Evolutionary conservation across 2,113 vertebrate genomes (phyloP).

Genomic region (Colinus virginianus): DNA sequence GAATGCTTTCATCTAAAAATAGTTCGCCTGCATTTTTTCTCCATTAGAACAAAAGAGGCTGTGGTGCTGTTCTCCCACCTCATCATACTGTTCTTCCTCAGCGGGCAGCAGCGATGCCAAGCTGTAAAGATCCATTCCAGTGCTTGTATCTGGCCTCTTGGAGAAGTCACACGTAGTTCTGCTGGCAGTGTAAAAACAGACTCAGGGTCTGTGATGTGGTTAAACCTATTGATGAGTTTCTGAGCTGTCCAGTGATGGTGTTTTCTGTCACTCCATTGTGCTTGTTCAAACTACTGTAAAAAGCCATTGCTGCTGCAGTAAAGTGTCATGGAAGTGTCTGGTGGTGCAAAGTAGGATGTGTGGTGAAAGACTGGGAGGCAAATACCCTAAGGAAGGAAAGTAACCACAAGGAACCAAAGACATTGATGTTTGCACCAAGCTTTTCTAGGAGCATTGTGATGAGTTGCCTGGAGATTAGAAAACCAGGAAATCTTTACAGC

Average conservation of each 20-base stretch:
- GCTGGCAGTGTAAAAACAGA: constrained; percentile 1
- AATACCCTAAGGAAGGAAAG: not conserved
- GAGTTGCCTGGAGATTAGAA: not conserved
- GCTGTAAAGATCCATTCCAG: constrained; percentile 64
- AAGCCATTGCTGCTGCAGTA: not conserved
- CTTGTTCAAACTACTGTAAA: not conserved
- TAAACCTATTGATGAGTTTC: not conserved
- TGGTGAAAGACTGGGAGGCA: not conserved
- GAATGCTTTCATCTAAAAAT: constrained; percentile 76
- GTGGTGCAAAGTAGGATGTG: not conserved
- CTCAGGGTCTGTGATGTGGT: not conserved
- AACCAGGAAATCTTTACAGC: not conserved
- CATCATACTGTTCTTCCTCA: constrained; percentile 62
- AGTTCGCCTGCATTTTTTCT: constrained; percentile 71
- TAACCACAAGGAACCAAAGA: not conserved
- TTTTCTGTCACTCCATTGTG: not conserved
- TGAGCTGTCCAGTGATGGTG: not conserved
- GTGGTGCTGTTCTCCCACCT: constrained; percentile 66
- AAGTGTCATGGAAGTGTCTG: not conserved
- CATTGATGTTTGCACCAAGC: not conserved
- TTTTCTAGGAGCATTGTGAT: not conserved
- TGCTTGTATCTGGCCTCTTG: constrained; percentile 9
- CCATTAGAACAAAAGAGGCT: constrained; percentile 59
- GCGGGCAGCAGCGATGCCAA: constrained; percentile 60
- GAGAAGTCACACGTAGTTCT: not conserved